phyloP scores from a whole-genome alignment of 2,113 vertebrate species.

The Boulengeromyrus knoepffleri region DNA sequence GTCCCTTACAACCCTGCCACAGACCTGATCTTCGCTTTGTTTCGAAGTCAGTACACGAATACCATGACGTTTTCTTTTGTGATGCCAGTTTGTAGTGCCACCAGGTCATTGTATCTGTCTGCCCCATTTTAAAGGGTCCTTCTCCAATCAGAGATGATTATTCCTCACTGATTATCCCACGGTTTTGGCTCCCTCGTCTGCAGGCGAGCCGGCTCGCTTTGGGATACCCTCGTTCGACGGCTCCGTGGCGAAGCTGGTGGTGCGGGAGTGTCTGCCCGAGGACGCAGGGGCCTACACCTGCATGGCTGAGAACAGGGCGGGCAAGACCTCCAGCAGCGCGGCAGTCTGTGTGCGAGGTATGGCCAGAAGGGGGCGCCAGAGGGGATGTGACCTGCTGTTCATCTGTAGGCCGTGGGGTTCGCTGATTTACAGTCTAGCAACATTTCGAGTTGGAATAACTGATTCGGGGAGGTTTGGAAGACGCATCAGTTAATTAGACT shows the following conservation, averaged over 20 bases:
- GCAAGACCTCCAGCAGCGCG: slow-evolving; percentile 57
- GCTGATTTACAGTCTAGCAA: background rate
- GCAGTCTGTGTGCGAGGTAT: slow-evolving; percentile 53
- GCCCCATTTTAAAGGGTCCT: background rate
- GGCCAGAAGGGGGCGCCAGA: background rate
- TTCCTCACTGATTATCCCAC: background rate
- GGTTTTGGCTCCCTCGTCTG: slow-evolving; percentile 16
- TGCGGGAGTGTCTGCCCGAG: slow-evolving; percentile 60
- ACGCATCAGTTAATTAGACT: background rate
- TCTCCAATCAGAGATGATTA: background rate
- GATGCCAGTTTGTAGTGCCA: background rate
- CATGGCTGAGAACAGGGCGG: slow-evolving; percentile 52
- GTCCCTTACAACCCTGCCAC: background rate
- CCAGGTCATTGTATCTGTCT: background rate
- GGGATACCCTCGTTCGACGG: slow-evolving; percentile 43
- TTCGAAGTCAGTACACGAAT: background rate
- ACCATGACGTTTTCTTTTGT: background rate
- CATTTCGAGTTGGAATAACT: background rate
- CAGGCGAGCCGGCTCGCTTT: slow-evolving; percentile 54
- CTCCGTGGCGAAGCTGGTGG: slow-evolving; percentile 39
- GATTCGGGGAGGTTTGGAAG: background rate
- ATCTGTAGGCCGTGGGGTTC: background rate
- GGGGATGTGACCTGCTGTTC: background rate
- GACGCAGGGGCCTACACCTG: slow-evolving; percentile 64
- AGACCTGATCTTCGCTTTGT: background rate